Base-by-base conservation (phyloP, 2,888 invertebrate species). In the Cheilosia variabilis region DNA sequence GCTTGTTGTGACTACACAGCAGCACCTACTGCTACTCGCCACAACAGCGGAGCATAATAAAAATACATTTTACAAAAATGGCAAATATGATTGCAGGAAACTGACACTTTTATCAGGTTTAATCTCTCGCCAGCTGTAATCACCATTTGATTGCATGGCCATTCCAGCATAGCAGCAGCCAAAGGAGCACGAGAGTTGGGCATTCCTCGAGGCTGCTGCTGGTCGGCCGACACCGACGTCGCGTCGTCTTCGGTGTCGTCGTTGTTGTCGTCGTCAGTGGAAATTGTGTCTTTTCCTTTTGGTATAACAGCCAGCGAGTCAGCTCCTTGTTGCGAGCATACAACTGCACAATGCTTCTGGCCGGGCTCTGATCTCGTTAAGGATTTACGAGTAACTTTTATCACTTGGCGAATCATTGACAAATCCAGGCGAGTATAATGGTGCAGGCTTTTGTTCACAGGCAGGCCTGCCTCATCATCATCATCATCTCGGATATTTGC, bases 301-400 rank as follows among this genome's bases (percentile, higher is more conserved):
- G 55, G 73, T 27, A 7, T 63, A 76, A 58, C 19, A 19, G 45
- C 6, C 19, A 17, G 13, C 52, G 27, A 79, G 58, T 66, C 68
- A 69, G 45, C 69, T 50, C 58, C 58, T 58, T 52, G 37, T 22
- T 34, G 65, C 7, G n/a, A 50, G 10, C 47, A 37, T 43, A 9
- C 66, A 80, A 66, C 66, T 65, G 53, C 62, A 58, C 89, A 91
- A 90, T 90, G 15, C 55, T 31, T 9, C 27, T 22, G 6, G 24
- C 43, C n/a, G 50, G 31, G 76, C 71, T 81, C 72, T 87, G 87
- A 81, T 80, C 82, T 76, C 73, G 75, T 76, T 83, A 83, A 80
- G 87, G 92, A 91, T 91, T 91, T 91, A 92, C 92, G 92, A 91
- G 92, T 90, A 91, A 91, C 89, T 91, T 92, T 91, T 91, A 91